Evolutionary conservation across 2,888 invertebrate genomes (phyloP), one percentile per base, ranked within the genome.

Genomic region (Microplitis manilae): DNA sequence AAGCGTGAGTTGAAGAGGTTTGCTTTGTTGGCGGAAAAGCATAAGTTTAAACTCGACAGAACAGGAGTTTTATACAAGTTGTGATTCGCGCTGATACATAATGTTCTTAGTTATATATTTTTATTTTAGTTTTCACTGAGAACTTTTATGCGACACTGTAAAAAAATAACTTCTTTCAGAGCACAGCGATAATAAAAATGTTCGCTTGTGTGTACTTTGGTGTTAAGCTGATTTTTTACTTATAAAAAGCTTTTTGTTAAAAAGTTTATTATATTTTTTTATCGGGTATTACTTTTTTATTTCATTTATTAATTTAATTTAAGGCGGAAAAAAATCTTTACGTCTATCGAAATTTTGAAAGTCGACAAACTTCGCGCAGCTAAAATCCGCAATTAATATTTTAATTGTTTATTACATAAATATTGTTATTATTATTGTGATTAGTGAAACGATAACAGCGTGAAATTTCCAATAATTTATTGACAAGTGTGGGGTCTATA

Each of bases 41-140:
- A 72, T 41, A 79, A 80, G 81, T 81, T 81, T 79, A 59, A 65
- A 72, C 60, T 73, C 40, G 68, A 20, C 61, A 74, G 77, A 70
- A 78, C 73, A 68, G 75, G 39, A 76, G 77, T 77, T 73, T 61
- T 74, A 62, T 65, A 75, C 65, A 79, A 81, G 81, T 81, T 81
- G 80, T 75, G 80, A 81, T 76, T 77, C 73, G 15, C 67, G 62
- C 79, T 80, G 79, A 81, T 81, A 80, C 80, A 81, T 81, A 80
- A 81, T 81, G 81, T 79, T 79, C 80, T 79, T 79, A 80, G 77
- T 81, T 79, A 78, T 79, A 69, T 69, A 59, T 69, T 62, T 60
- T 61, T 59, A 70, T 65, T 69, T 73, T 67, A 40, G 77, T 79
- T 62, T 62, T 17, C 20, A 15, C 62, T 30, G 30, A 6, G 6